Percentiles rank a stretch among this genome's conserved stretches.
phyloP scores from a whole-genome alignment of 2,113 vertebrate species.

The Nettapus auritus region DNA sequence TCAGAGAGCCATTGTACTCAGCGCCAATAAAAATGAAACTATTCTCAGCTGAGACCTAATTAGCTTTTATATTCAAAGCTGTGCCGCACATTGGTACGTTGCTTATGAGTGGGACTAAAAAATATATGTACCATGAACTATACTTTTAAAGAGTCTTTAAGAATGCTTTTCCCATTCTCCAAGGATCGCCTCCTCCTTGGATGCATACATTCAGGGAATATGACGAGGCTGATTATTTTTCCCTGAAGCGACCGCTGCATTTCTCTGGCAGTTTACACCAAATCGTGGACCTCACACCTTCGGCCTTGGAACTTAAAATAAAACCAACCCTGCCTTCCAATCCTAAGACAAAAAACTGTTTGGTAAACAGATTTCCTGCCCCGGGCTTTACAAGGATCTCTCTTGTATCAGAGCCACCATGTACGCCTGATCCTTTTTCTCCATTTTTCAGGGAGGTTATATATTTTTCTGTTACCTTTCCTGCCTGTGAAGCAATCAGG shows the following conservation, averaged over 20 bases:
- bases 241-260: conserved; percentile 27
- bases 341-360: conserved; percentile 49
- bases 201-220: conserved; percentile 33
- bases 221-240: conserved; percentile 50
- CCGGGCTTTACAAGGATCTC: conserved; percentile 51
- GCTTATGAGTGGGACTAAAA: conserved; percentile 60
- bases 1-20: conserved; percentile 10
- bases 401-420: conserved; percentile 46
- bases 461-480: conserved; percentile 81
- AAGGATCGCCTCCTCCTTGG: conserved; percentile 59
- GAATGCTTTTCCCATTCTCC: conserved; percentile 50
- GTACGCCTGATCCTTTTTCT: conserved; percentile 52
- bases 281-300: not conserved
- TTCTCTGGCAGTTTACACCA: conserved; percentile 18
- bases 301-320: conserved; percentile 26
- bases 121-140: conserved; percentile 26
- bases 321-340: not conserved
- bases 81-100: conserved; percentile 50
- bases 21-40: conserved; percentile 71
- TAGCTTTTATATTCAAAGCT: conserved; percentile 71
- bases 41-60: conserved; percentile 74
- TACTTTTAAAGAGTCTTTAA: conserved; percentile 59
- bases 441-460: conserved; percentile 56
- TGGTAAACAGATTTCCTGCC: conserved; percentile 57
- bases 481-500: conserved; percentile 83